phyloP scores from a whole-genome alignment of 2,113 vertebrate species.

The Ornithorhynchus anatinus region DNA sequence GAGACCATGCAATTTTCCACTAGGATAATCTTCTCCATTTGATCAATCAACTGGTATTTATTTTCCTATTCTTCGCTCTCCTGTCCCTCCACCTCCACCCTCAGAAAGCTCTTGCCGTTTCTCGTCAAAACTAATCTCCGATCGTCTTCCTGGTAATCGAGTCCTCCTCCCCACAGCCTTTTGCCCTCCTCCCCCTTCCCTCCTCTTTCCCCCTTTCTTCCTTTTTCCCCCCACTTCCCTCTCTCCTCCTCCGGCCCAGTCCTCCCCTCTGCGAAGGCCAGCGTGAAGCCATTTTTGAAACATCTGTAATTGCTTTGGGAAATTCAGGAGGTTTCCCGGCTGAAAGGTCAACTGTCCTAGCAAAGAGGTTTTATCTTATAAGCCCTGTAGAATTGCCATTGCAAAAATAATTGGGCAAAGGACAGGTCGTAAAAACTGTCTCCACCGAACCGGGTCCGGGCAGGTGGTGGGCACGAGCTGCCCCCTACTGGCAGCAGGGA shows the following conservation, averaged over 20 bases:
- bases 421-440: background rate
- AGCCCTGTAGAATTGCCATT: constrained; percentile 32
- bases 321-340: constrained; percentile 30
- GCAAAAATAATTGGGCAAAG: background rate
- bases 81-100: too few species aligned
- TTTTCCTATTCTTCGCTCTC: too few species aligned
- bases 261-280: background rate
- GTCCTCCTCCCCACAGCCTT: background rate
- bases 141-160: too few species aligned
- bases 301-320: constrained; percentile 17
- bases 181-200: background rate
- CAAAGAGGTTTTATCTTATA: constrained; percentile 42
- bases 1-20: too few species aligned
- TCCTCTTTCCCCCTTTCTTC: background rate
- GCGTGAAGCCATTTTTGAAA: background rate
- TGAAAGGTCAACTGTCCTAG: constrained; percentile 42
- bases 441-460: too few species aligned
- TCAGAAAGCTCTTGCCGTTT: too few species aligned
- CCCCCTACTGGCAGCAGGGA: too few species aligned
- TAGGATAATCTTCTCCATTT: too few species aligned
- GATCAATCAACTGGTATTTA: too few species aligned
- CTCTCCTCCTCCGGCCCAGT: background rate
- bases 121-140: too few species aligned
- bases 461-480: too few species aligned
- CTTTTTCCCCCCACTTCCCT: too few species aligned